Conservation (phyloP, 37 sponge, comb jelly and placozoan species). For the Axinella damicornis region DNA sequence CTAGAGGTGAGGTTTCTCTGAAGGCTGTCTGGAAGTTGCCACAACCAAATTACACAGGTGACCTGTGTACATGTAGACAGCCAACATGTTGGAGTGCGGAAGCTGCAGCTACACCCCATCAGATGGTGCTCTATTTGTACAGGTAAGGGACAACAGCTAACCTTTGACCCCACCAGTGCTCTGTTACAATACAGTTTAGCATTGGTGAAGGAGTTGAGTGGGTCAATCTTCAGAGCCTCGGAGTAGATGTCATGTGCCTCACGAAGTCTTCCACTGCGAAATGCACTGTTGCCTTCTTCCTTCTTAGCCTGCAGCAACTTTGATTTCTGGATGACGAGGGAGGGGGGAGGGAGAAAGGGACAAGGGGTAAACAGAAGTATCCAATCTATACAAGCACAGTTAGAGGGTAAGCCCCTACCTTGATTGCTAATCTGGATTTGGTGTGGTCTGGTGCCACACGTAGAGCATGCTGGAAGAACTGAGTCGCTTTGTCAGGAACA, state of each 20-base stretch:
- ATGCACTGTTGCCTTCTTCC: constrained; percentile 87
- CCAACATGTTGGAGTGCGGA: too few species aligned
- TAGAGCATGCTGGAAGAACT: constrained; percentile 81
- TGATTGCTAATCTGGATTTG: constrained; percentile 61
- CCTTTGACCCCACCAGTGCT: constrained; percentile 89
- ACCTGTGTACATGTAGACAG: too few species aligned
- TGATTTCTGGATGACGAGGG: constrained; percentile 63
- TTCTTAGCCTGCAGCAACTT: constrained; percentile 85
- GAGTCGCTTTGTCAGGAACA: constrained; percentile 86
- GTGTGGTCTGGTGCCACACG: constrained; percentile 89
- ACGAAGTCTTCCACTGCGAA: constrained; percentile 60
- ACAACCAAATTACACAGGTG: not conserved
- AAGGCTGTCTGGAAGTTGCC: too few species aligned
- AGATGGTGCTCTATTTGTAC: too few species aligned
- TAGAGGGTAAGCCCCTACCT: constrained; percentile 25
- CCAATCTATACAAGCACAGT: not conserved
- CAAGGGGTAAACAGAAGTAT: not conserved
- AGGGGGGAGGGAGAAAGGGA: not conserved
- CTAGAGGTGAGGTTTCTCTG: too few species aligned
- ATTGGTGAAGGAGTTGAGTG: constrained; percentile 83
- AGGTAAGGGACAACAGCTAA: not conserved
- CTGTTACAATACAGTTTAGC: constrained; percentile 96
- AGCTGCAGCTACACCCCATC: too few species aligned
- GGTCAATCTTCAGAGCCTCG: constrained; percentile 91
- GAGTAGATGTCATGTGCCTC: constrained; percentile 83